Base-by-base conservation (phyloP, 1,140 invertebrate species). In the Oppia nitens region DNA sequence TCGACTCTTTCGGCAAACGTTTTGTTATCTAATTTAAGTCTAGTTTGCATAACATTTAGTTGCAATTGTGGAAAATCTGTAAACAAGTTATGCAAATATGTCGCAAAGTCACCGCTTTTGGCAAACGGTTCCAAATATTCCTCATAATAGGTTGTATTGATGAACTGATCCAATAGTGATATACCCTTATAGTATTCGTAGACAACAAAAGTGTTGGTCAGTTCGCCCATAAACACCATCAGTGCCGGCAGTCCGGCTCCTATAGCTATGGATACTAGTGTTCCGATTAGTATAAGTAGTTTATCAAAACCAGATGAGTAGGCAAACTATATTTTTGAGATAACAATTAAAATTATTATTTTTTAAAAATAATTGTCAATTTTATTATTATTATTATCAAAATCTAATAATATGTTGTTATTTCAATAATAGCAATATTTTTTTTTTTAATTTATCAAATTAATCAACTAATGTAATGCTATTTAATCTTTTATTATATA, bases 171-270 rank as follows among this genome's bases (percentile, higher is more conserved):
- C 32, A 40, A 40, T n/a, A n/a, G n/a, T n/a, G n/a, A n/a, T n/a
- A n/a, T n/a, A 9, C 6, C 32, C 6, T 50, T 40, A 12, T 49
- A 32, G 24, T n/a, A 48, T n/a, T 57, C 47, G 25, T 57, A 57
- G 23, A 21, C 53, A 24, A 65, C 50, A 59, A 66, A 65, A 12
- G 47, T 62, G 50, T 66, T 61, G 27, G 65, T 66, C 57, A 66
- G 60, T 21, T 57, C 49, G 24, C 65, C 65, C 60, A 66, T 66
- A 11, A 66, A 55, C 32, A 66, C 53, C 23, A 62, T 58, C 20
- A 66, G 40, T 28, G 62, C 29, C 21, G 65, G 65, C 59, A 61
- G 60, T 21, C 64, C 65, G 21, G 60, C 60, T 23, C 65, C 65
- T 26, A 64, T 50, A 21, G 62, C 40, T 21, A 65, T 26, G 28